Percentiles rank a stretch among this genome's conserved stretches.
phyloP scores from a whole-genome alignment of 2,113 vertebrate species.

The Recurvirostra avosetta region DNA sequence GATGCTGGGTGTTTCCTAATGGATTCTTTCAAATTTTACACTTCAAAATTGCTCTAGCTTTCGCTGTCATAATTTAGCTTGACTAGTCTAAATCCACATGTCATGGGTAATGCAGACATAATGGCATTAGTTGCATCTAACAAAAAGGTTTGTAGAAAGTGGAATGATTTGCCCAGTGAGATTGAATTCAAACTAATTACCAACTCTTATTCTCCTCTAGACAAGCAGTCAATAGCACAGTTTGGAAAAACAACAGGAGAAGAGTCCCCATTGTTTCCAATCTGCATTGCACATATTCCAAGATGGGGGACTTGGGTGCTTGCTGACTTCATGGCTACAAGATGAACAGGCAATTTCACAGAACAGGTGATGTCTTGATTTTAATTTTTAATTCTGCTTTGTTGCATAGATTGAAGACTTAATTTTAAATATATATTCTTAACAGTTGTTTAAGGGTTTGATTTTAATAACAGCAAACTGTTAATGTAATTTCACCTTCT shows the following conservation, averaged over 20 bases:
- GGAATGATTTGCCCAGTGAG: constrained; percentile 21
- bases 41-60: constrained; percentile 15
- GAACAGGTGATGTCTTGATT: not conserved
- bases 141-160: constrained; percentile 31
- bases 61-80: not conserved
- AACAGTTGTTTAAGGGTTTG: not conserved
- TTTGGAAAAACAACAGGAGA: not conserved
- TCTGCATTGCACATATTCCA: not conserved
- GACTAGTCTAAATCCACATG: not conserved
- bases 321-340: not conserved
- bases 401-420: not conserved
- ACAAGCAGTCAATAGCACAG: not conserved
- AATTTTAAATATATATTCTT: not conserved
- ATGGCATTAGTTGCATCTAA: constrained; percentile 14
- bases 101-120: not conserved
- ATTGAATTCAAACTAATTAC: constrained; percentile 30
- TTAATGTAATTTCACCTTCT: constrained; percentile 9
- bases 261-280: not conserved
- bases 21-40: not conserved
- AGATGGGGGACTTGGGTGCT: not conserved
- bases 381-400: not conserved
- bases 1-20: not conserved
- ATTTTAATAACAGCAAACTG: not conserved
- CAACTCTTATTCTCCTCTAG: not conserved
- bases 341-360: not conserved